Evolutionary conservation across 2,113 vertebrate genomes (phyloP).

Genomic region (Aldabrachelys gigantea): DNA sequence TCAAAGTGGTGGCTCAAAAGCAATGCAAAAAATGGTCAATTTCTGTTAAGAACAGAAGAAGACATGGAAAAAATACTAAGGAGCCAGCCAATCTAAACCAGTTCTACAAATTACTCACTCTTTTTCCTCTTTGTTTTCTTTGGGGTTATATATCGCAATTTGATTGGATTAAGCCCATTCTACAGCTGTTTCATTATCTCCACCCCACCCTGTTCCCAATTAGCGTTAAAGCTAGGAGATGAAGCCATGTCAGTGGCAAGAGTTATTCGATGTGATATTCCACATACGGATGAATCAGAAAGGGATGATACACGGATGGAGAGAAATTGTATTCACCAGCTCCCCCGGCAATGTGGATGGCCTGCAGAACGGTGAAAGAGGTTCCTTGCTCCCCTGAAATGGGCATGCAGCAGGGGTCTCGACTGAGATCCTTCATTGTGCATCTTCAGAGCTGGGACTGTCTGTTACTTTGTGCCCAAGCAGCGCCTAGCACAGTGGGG

Average conservation of each 20-base stretch:
- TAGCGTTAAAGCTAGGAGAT: not conserved
- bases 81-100: not conserved
- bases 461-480: not conserved
- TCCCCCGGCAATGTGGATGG: too few relatives aligned
- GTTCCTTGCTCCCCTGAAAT: not conserved
- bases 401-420: not conserved
- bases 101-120: not conserved
- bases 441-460: not conserved
- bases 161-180: not conserved
- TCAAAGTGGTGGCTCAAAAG: conserved; percentile 9
- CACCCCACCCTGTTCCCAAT: not conserved
- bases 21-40: not conserved
- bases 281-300: not conserved
- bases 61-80: not conserved
- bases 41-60: conserved; percentile 13
- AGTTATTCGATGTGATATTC: not conserved
- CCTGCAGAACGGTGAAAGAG: not conserved
- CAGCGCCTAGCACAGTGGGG: not conserved
- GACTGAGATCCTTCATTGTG: not conserved
- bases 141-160: not conserved
- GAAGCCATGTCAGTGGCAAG: not conserved
- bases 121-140: conserved; percentile 18
- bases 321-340: not conserved
- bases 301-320: not conserved
- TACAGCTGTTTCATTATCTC: not conserved